Evolutionary conservation across 2,797 vertebrate species (phyloP), one percentile per base, ranked within the genome.

Genomic region (Acomys russatus): DNA sequence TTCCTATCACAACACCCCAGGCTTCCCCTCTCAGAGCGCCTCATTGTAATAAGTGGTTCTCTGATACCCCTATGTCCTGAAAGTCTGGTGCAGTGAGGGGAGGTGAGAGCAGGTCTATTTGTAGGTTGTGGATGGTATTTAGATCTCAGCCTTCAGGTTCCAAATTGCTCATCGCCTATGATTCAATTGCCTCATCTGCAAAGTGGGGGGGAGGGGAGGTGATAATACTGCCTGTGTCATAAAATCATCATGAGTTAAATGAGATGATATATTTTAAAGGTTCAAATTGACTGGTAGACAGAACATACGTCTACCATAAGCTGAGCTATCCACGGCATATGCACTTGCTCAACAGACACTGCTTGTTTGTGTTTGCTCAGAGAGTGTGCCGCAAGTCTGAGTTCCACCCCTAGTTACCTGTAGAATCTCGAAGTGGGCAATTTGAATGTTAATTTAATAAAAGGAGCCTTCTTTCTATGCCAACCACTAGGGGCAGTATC

Each of bases 351-450:
- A 78, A 23, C 23, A 6, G 49, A 91, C 35, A 7, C 30, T n/a
- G 88, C 71, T 84, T 64, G 25, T 64, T 82, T 83, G 79, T 1
- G 59, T 76, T 93, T 92, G 25, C 38, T 85, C 63, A 84, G 61
- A 84, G 25, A 79, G 22, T 10, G 14, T 14, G 2, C 30, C 44
- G 9, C 20, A 51, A 28, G 66, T 23, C n/a, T 54, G 17, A 68
- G 23, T 30, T 68, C 33, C 64, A 74, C 6, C 71, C 38, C 35
- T 35, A 74, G 71, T 74, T 74, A 44, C 20, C 35, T 44, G 35
- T 74, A 44, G 35, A 71, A 6, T n/a, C n/a, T n/a, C 22, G 28
- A 78, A 49, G 25, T 49, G 33, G 49, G 33, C 54, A 73, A 44
- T 56, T 79, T 51, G 79, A 63, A 44, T 1, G 5, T 28, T 9